Evolutionary conservation across 2,113 vertebrate species (phyloP).

Genomic region (Hirundichthys speculiger): DNA sequence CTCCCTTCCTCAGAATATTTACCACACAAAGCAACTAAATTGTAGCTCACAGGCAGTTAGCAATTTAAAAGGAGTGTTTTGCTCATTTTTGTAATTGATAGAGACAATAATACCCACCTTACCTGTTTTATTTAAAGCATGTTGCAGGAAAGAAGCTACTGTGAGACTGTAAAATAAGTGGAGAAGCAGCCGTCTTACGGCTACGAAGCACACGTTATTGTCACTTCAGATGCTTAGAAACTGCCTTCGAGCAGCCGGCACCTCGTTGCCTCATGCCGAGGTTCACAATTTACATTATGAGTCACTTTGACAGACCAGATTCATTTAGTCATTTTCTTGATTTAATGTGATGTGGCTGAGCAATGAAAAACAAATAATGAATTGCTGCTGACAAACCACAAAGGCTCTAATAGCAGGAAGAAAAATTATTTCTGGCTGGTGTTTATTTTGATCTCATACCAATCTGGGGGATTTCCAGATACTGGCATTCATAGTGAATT

Average conservation of each 20-base stretch:
- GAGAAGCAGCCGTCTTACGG: too few relatives aligned
- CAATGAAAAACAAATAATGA: slow-evolving; percentile 48
- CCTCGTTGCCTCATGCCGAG: slow-evolving; percentile 68
- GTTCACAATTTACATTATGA: slow-evolving; percentile 66
- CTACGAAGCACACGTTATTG: too few relatives aligned
- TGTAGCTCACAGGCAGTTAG: slow-evolving; percentile 28
- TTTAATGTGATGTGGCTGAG: slow-evolving; percentile 41
- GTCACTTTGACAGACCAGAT: slow-evolving; percentile 56
- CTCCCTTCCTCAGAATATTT: slow-evolving; percentile 30
- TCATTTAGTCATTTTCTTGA: slow-evolving; percentile 67
- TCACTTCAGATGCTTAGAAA: slow-evolving; percentile 17
- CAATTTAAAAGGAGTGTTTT: slow-evolving; percentile 49
- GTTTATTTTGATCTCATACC: slow-evolving; percentile 20
- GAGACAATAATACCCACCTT: neutral
- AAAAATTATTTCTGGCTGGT: slow-evolving; percentile 4
- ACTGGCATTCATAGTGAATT: neutral
- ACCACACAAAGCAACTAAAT: slow-evolving; percentile 12
- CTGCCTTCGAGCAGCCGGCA: slow-evolving; percentile 56
- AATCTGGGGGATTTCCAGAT: neutral
- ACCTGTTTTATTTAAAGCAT: too few relatives aligned
- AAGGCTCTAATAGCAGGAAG: slow-evolving; percentile 7
- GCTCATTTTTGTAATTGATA: slow-evolving; percentile 31
- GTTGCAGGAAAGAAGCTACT: too few relatives aligned
- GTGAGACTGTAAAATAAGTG: neutral
- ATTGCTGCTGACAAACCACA: slow-evolving; percentile 27